These are phyloP conservation scores for Polydrusus pterygomalis DNA, from an alignment of 2,888 invertebrate genomes.

Conservation along the genomic window DNA sequence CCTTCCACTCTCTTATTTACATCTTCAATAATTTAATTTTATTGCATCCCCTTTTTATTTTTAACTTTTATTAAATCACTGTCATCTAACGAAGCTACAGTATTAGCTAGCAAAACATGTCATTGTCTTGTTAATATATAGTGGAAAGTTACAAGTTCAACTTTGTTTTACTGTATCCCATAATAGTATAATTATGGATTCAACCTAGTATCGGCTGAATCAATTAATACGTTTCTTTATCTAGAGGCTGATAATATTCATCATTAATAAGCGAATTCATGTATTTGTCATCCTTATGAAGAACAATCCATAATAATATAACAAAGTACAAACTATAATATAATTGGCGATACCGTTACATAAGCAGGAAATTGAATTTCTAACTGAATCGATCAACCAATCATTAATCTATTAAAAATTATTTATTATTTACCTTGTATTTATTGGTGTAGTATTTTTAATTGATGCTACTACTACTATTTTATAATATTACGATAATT, in stretches of 20 bases:
- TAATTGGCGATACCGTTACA: slow-evolving; percentile 24
- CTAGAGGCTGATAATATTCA: background rate
- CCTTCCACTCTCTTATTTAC: too few relatives aligned
- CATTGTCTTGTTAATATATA: too few relatives aligned
- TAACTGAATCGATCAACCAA: slow-evolving; percentile 4
- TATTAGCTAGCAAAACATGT: too few relatives aligned
- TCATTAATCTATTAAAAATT: slow-evolving; percentile 20
- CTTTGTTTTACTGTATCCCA: too few relatives aligned
- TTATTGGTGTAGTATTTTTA: slow-evolving; percentile 9
- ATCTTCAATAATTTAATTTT: too few relatives aligned
- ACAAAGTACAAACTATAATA: slow-evolving; percentile 9
- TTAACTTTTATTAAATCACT: too few relatives aligned
- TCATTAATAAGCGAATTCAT: background rate
- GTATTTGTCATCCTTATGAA: slow-evolving; percentile 8
- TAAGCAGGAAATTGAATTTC: slow-evolving; percentile 23
- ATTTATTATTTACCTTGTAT: slow-evolving; percentile 12
- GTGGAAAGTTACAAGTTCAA: too few relatives aligned
- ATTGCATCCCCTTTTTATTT: too few relatives aligned
- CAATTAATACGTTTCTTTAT: too few relatives aligned
- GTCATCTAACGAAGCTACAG: too few relatives aligned
- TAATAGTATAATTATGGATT: too few relatives aligned
- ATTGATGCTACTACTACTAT: slow-evolving; percentile 3
- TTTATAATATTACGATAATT: slow-evolving; percentile 3
- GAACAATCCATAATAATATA: slow-evolving; percentile 2
- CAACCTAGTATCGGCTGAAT: too few relatives aligned